Conservation (phyloP, 1,140 invertebrate genomes). For the Aporrectodea caliginosa region DNA sequence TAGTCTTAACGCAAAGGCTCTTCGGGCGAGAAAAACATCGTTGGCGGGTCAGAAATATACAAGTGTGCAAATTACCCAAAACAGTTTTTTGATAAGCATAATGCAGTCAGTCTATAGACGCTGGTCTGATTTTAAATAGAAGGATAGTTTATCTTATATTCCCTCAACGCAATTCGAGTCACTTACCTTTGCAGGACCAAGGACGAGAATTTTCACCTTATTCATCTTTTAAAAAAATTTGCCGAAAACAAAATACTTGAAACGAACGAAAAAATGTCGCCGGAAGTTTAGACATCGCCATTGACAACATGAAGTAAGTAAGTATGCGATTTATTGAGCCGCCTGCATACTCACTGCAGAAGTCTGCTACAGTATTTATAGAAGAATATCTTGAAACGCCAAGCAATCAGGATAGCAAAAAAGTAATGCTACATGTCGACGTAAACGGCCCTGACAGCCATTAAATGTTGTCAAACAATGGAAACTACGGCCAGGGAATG, state of each 20-base stretch:
- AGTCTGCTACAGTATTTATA: too few relatives aligned
- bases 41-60: background rate
- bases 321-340: too few relatives aligned
- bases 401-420: too few relatives aligned
- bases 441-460: too few relatives aligned
- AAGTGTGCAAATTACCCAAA: background rate
- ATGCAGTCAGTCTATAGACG: background rate
- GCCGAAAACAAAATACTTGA: background rate
- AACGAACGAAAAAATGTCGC: background rate
- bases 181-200: background rate
- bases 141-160: background rate
- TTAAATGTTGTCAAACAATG: too few relatives aligned
- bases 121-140: too few relatives aligned
- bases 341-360: too few relatives aligned
- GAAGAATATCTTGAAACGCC: too few relatives aligned
- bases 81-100: background rate
- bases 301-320: too few relatives aligned
- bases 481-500: too few relatives aligned
- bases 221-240: background rate
- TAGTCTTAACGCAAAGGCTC: background rate
- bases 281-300: background rate
- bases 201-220: background rate
- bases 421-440: too few relatives aligned
- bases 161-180: background rate
- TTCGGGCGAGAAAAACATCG: background rate